phyloP scores from a whole-genome alignment of 30 jellyfish, hydroid and myxozoan species.

The Cassiopea andromeda region DNA sequence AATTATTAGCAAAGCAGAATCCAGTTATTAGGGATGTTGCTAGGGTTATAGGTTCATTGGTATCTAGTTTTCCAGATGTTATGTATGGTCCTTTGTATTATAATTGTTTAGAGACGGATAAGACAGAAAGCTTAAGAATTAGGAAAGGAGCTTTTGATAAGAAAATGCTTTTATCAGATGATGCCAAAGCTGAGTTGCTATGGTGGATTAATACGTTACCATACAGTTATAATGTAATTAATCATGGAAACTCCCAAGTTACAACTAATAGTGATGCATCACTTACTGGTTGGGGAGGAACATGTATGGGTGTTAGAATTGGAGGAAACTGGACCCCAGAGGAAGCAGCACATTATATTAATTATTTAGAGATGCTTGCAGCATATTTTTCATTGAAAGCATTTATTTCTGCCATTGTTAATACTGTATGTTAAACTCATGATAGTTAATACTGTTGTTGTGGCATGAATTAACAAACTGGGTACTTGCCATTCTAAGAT shows the following conservation, averaged over 20 bases:
- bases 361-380: not conserved
- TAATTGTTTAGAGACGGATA: constrained; percentile 27
- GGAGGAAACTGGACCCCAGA: constrained; percentile 67
- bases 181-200: not conserved
- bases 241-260: constrained; percentile 17
- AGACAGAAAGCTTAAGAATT: constrained; percentile 25
- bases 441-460: constrained; percentile 76
- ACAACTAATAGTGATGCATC: constrained; percentile 72
- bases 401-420: not conserved
- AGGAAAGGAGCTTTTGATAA: constrained; percentile 14
- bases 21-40: constrained; percentile 43
- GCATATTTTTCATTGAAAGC: constrained; percentile 14
- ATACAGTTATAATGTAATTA: not conserved
- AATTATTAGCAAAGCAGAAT: too few species aligned
- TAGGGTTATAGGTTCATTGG: constrained; percentile 19
- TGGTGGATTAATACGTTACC: constrained; percentile 53
- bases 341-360: constrained; percentile 50
- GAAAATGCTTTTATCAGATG: not conserved
- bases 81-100: constrained; percentile 52
- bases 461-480: constrained; percentile 54
- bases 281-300: constrained; percentile 55
- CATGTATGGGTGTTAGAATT: not conserved
- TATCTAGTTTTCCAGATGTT: constrained; percentile 59
- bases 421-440: constrained; percentile 52
- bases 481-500: constrained; percentile 46